A percentile compares a stretch with the other conserved stretches of the same genome.
Conservation (phyloP, 2,113 vertebrate species). For the Cyphotilapia sp. region DNA sequence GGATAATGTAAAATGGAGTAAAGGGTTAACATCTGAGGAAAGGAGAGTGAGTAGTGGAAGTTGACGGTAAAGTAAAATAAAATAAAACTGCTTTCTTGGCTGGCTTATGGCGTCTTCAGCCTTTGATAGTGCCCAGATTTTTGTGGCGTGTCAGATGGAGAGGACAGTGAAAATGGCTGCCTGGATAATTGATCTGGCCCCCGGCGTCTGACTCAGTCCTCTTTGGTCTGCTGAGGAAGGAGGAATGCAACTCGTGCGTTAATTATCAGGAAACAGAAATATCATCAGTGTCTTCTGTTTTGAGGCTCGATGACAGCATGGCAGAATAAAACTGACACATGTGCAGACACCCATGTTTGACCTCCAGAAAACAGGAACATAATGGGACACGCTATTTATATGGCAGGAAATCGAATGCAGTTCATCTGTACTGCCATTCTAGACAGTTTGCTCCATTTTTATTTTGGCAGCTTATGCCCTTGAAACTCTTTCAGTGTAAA, state of each 20-base stretch:
- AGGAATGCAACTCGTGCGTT: conserved; percentile 46
- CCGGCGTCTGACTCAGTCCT: conserved; percentile 26
- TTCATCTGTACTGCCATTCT: neutral
- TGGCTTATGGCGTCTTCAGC: conserved; percentile 30
- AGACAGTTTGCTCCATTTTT: neutral
- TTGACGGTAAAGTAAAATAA: conserved; percentile 21
- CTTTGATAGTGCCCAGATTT: conserved; percentile 59
- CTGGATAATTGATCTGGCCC: conserved; percentile 66
- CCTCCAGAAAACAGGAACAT: neutral
- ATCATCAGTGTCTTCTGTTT: neutral
- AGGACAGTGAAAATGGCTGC: conserved; percentile 60
- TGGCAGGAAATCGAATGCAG: neutral
- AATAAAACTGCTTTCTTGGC: conserved; percentile 39
- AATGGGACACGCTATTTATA: neutral
- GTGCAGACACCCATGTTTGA: neutral
- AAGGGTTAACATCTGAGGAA: conserved; percentile 32
- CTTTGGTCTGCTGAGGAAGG: conserved; percentile 58
- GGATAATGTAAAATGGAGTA: neutral
- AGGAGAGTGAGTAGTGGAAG: conserved; percentile 36
- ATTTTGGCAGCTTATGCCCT: neutral
- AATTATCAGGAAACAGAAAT: conserved; percentile 21
- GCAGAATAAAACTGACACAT: neutral
- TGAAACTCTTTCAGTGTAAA: neutral
- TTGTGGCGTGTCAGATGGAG: conserved; percentile 39
- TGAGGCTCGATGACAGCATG: neutral